Evolutionary conservation across 1,140 invertebrate genomes (phyloP), one percentile per base, ranked within the genome.

Genomic region (Drosophila truncata): DNA sequence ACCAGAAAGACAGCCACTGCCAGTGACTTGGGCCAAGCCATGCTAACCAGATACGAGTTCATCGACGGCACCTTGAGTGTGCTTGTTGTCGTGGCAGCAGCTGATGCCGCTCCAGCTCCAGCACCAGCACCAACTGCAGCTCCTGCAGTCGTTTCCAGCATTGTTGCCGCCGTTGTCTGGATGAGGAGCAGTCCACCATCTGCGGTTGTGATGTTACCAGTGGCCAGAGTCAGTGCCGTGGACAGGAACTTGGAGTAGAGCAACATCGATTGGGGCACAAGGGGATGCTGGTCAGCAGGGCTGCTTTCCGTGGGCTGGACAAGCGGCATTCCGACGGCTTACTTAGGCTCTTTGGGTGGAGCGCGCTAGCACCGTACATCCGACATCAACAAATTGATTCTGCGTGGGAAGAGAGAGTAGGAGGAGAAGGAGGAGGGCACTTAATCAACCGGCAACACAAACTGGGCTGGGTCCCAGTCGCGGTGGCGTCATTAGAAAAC

Each of bases 1-100:
- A 95, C 78, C 80, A 93, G 94, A 42, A 95, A 91, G 41, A 95
- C 64, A 23, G 70, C 80, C 63, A 88, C 86, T 6, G 78, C 88
- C 71, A 78, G 71, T 41, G 84, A 70, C 77, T 86, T 91, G 9
- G 83, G 84, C 91, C 91, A 92, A 7, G 67, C 73, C 71, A 92
- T 77, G 42, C 66, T 80, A 16, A 81, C 62, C 37, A 83, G 65
- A 54, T 91, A 80, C 8, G 86, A 80, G 57, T 84, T 91, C 58
- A 87, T 81, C 18, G 78, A 80, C 1, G 77, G 76, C 33, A 65
- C 46, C 25, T 46, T 70, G 0, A 41, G 25, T 5, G 50, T 65
- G 23, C 39, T 54, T 13, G 70, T 54, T 13, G 70, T 20, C 14
- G 70, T 50, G 29, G 50, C 37, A 11, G 31, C 39, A 37, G 33